phyloP scores from a whole-genome alignment of 2,797 vertebrate species.

The Cryptoblepharus egeriae region DNA sequence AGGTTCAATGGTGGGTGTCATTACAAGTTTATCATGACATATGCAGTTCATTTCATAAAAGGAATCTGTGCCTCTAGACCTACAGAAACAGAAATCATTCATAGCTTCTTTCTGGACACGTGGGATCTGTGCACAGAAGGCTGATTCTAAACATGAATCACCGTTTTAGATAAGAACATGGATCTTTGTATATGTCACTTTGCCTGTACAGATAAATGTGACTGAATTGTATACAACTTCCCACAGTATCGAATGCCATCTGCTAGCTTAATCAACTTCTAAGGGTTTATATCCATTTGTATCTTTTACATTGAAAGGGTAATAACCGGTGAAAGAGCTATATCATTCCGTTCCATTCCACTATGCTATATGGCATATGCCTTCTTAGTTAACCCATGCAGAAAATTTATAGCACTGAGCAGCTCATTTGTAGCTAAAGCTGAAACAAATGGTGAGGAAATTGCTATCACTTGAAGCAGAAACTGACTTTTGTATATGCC shows the following conservation, averaged over 20 bases:
- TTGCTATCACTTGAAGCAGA: slow-evolving; percentile 67
- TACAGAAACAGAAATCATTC: too few species aligned
- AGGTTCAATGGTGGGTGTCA: too few species aligned
- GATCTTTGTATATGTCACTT: neutral
- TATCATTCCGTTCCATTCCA: slow-evolving; percentile 64
- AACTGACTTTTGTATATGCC: slow-evolving; percentile 45
- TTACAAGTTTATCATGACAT: neutral
- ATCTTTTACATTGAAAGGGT: slow-evolving; percentile 48
- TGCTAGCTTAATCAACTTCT: slow-evolving; percentile 57
- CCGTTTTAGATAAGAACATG: neutral
- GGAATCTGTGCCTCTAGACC: neutral
- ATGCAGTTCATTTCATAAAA: neutral
- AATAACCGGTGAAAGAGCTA: slow-evolving; percentile 41
- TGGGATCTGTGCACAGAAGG: neutral
- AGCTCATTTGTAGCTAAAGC: slow-evolving; percentile 73
- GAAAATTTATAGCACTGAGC: slow-evolving; percentile 71
- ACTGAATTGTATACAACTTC: neutral
- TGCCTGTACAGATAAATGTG: neutral
- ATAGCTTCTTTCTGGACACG: neutral
- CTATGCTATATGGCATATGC: slow-evolving; percentile 63
- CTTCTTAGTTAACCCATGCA: slow-evolving; percentile 65
- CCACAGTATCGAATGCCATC: neutral
- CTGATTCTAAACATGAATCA: neutral
- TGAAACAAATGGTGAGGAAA: slow-evolving; percentile 71
- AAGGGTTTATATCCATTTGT: slow-evolving; percentile 43